Conservation (phyloP, 2,797 vertebrate species). For the Ciconia nigra region DNA sequence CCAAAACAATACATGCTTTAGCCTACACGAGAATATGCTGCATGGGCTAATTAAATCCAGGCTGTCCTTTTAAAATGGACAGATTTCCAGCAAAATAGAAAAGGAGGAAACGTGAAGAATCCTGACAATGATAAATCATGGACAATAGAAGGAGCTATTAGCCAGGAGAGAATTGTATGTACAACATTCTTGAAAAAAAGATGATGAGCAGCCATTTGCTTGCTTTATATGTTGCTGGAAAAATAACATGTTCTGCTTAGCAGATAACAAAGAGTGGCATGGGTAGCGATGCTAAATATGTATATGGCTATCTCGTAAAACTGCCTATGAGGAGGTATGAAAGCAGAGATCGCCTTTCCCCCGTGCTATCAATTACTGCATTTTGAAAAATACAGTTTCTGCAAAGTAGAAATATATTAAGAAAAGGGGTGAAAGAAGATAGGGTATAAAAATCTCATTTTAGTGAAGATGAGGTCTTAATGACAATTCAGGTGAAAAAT, state of each 20-base stretch:
- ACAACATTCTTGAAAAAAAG: constrained; percentile 57
- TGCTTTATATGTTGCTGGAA: constrained; percentile 34
- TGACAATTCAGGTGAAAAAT: neutral
- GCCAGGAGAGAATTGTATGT: constrained; percentile 68
- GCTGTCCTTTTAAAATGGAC: constrained; percentile 42
- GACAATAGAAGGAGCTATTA: constrained; percentile 80
- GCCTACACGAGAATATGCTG: neutral
- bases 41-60: constrained; percentile 61
- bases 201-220: constrained; percentile 73
- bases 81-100: constrained; percentile 71
- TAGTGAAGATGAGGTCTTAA: constrained; percentile 86
- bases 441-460: constrained; percentile 91
- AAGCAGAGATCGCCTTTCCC: constrained; percentile 25
- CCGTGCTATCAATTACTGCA: constrained; percentile 56
- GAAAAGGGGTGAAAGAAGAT: constrained; percentile 82
- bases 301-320: neutral
- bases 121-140: constrained; percentile 77
- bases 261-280: constrained; percentile 46
- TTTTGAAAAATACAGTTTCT: constrained; percentile 71
- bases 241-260: constrained; percentile 58
- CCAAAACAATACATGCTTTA: neutral
- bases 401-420: constrained; percentile 72
- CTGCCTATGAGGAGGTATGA: neutral
- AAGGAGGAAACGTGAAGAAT: constrained; percentile 67
- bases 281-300: neutral